phyloP scores from a whole-genome alignment of 2,797 vertebrate species.

The Artibeus jamaicensis region DNA sequence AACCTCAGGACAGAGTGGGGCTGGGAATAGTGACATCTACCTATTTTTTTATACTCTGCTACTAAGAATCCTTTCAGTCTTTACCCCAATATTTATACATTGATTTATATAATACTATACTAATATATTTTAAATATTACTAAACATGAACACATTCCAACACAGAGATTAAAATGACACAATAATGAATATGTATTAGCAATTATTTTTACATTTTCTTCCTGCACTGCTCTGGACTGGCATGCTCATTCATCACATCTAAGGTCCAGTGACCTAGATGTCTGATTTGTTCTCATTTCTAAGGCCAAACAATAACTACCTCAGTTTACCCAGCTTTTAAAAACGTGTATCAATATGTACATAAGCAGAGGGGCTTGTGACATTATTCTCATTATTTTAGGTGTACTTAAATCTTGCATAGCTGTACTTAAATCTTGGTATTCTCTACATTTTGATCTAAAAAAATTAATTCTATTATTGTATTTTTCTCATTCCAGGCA shows the following conservation, averaged over 20 bases:
- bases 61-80: not conserved
- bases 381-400: not conserved
- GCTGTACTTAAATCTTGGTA: not conserved
- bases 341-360: not conserved
- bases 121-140: not conserved
- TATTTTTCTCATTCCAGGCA: slow-evolving; percentile 9
- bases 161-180: not conserved
- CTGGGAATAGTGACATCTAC: not conserved
- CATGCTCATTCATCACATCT: not conserved
- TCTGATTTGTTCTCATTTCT: not conserved
- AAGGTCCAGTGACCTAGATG: accelerated
- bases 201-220: not conserved
- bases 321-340: not conserved
- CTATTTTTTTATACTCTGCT: not conserved
- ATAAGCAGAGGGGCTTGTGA: not conserved
- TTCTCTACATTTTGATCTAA: not conserved
- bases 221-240: not conserved
- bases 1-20: not conserved
- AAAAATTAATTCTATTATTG: not conserved
- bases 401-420: not conserved
- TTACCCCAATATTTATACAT: not conserved
- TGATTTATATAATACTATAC: not conserved
- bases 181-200: not conserved
- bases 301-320: not conserved
- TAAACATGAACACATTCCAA: not conserved